These are phyloP conservation scores for Tragulus kanchil DNA, from an alignment of 2,113 vertebrate species.

Conservation along the genomic window DNA sequence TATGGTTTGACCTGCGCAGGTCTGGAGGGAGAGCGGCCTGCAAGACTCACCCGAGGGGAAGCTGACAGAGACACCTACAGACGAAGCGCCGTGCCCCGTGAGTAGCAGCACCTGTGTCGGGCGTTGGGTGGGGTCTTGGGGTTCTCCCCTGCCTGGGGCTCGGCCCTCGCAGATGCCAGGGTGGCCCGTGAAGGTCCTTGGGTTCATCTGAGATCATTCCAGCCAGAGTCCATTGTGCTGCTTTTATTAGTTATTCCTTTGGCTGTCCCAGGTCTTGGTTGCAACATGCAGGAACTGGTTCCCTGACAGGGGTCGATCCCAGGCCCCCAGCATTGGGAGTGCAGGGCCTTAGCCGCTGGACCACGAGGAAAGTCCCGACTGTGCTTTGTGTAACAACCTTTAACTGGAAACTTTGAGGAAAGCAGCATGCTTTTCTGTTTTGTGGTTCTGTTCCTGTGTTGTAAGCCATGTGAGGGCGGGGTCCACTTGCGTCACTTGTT, in stretches of 20 bases:
- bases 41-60: slow-evolving; percentile 95
- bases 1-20: slow-evolving; percentile 86
- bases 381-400: neutral
- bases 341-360: too few relatives aligned
- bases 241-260: neutral
- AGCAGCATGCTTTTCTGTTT: neutral
- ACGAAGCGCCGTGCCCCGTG: slow-evolving; percentile 95
- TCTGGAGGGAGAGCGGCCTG: slow-evolving; percentile 97
- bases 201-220: neutral
- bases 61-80: slow-evolving; percentile 98
- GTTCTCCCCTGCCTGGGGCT: neutral
- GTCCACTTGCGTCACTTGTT: neutral
- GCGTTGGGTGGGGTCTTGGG: neutral
- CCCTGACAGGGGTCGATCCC: too few relatives aligned
- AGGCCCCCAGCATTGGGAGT: too few relatives aligned
- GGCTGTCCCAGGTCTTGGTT: too few relatives aligned
- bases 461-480: neutral
- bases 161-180: neutral
- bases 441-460: neutral
- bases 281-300: too few relatives aligned
- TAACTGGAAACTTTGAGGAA: neutral
- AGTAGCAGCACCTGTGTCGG: slow-evolving; percentile 53
- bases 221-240: neutral
- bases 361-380: too few relatives aligned
- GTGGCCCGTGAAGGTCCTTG: neutral